Evolutionary conservation across 2,797 vertebrate species (phyloP), one percentile per base, ranked within the genome.

Genomic region (Esox lucius): DNA sequence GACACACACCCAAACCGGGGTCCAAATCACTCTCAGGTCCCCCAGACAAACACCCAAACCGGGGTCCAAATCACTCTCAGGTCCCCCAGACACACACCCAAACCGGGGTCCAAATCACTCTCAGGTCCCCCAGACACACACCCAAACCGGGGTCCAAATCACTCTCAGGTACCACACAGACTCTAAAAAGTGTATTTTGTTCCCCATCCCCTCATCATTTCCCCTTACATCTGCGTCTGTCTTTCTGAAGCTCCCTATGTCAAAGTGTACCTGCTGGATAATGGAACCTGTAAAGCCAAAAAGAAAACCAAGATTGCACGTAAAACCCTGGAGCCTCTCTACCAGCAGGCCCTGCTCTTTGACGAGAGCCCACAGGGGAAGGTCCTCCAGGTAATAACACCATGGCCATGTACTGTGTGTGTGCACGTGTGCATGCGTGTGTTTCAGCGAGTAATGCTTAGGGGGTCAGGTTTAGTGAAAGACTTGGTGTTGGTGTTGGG

Each of bases 241-340:
- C 51, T 53, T 78, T 81, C 82, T 84, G 61, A 88, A 99, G 98
- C 98, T 90, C 98, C 98, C 0, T 99, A 99, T 39, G 98, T 99
- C 80, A 99, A 99, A 92, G 98, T 99, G 7, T 99, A 99, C 87
- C 92, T 99, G 91, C 91, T 99, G 93, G 97, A 98, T 89, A 98
- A 95, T 31, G 98, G 98, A 84, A 92, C 94, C 72, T 99, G 97
- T 86, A 96, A 98, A 95, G 97, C 97, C 91, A 99, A 99, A 94
- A 99, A 99, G 94, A 99, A 99, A 95, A 99, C 98, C 78, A 98
- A 98, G 93, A 99, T 99, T 93, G 97, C 98, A 87, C 93, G 98
- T 80, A 99, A 99, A 94, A 99, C 98, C n/a, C 96, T 99, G 64
- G 97, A 99, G 90, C 98, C 98, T 71, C 93, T 99, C 78, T 99